Base-by-base conservation (phyloP, 2,888 invertebrate species). In the Conops quadrifasciatus region DNA sequence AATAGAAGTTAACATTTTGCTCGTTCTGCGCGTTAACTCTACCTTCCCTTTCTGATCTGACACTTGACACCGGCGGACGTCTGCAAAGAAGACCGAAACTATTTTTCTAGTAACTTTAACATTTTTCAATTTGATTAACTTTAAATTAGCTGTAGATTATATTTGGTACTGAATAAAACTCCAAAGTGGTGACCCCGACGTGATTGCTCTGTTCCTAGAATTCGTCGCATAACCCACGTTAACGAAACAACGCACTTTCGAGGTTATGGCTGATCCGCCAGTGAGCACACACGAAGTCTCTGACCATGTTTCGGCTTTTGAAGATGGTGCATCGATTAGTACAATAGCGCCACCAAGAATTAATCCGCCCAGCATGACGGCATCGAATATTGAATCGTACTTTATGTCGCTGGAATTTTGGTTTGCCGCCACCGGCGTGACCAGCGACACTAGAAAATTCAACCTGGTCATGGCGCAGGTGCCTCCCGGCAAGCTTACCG, bases 141-240 rank as follows among this genome's bases (percentile, higher is more conserved):
- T n/a, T n/a, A n/a, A n/a, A n/a, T n/a, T n/a, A n/a, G n/a, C n/a
- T n/a, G n/a, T n/a, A n/a, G n/a, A n/a, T n/a, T n/a, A n/a, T n/a
- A n/a, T n/a, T n/a, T n/a, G n/a, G n/a, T n/a, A n/a, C n/a, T n/a
- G n/a, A n/a, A n/a, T n/a, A n/a, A n/a, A n/a, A n/a, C n/a, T n/a
- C n/a, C n/a, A n/a, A 56, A 56, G n/a, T 56, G 56, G 56, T 56
- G 56, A 56, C 56, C 56, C 56, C 56, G 56, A 56, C 9, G 56
- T 56, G 24, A n/a, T 24, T n/a, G 56, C 56, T 56, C 5, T 11
- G 16, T 9, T 11, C 7, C 7, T 56, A 24, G 56, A n/a, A n/a
- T n/a, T n/a, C n/a, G n/a, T n/a, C n/a, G n/a, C n/a, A n/a, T n/a
- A n/a, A n/a, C n/a, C n/a, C n/a, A n/a, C n/a, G n/a, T n/a, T n/a